Evolutionary conservation across 92 coral and sea anemone species (phyloP).

Genomic region (Palythoa caribaeorum): DNA sequence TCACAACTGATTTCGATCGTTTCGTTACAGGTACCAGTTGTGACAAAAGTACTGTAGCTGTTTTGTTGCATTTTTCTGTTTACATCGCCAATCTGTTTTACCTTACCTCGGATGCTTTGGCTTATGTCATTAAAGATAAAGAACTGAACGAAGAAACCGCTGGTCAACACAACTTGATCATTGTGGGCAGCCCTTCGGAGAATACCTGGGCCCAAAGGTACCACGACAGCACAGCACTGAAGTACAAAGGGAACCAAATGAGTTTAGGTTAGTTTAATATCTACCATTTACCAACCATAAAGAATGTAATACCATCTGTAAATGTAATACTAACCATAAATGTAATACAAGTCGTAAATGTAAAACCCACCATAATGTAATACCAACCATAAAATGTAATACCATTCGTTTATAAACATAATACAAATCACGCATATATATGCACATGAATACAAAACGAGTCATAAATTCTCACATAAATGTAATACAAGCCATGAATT

Average conservation of each 20-base stretch:
- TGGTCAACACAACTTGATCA: slow-evolving; percentile 80
- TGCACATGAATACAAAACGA: too few species aligned
- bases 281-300: too few species aligned
- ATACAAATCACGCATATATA: too few species aligned
- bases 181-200: slow-evolving; percentile 82
- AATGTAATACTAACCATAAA: too few species aligned
- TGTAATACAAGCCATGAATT: too few species aligned
- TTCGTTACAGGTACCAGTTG: slow-evolving; percentile 59
- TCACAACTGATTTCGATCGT: background rate
- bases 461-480: too few species aligned
- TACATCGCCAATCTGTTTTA: slow-evolving; percentile 92
- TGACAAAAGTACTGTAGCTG: slow-evolving; percentile 26
- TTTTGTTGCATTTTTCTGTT: slow-evolving; percentile 80
- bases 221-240: slow-evolving; percentile 74
- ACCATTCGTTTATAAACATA: too few species aligned
- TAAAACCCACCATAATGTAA: too few species aligned
- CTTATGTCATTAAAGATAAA: slow-evolving; percentile 75
- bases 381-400: too few species aligned
- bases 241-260: slow-evolving; percentile 58
- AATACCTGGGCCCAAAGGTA: slow-evolving; percentile 76
- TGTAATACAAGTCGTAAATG: too few species aligned
- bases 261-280: slow-evolving; percentile 66
- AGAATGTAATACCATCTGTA: too few species aligned
- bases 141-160: slow-evolving; percentile 77
- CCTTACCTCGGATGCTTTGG: slow-evolving; percentile 89